phyloP scores from a whole-genome alignment of 1,140 invertebrate species.

The Brachionus manjavacas region DNA sequence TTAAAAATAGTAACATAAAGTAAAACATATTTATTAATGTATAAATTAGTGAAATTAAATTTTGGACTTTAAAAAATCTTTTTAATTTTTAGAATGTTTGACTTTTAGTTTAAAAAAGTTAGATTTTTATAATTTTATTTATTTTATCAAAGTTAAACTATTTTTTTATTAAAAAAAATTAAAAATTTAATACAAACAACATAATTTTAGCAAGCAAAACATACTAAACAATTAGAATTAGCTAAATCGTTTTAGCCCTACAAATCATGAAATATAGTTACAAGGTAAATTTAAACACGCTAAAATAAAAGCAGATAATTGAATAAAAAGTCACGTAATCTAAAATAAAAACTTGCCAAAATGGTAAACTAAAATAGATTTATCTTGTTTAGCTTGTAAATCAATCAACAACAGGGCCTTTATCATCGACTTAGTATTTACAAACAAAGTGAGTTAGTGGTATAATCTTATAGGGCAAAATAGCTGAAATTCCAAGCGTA shows the following conservation, averaged over 20 bases:
- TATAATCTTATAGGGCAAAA: background rate
- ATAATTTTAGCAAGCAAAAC: background rate
- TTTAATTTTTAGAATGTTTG: too few species aligned
- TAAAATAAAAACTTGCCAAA: background rate
- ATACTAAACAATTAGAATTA: background rate
- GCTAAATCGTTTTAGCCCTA: background rate
- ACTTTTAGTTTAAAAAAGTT: too few species aligned
- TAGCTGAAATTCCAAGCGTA: background rate
- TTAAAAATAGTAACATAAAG: too few species aligned
- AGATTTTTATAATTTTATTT: too few species aligned
- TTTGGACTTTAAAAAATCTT: too few species aligned
- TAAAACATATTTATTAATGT: too few species aligned
- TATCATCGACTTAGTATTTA: background rate
- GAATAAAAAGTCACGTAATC: background rate
- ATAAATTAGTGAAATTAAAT: too few species aligned
- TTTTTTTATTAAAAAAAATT: too few species aligned
- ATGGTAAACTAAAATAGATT: background rate
- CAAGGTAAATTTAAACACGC: background rate
- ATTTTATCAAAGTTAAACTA: too few species aligned
- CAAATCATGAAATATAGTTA: background rate
- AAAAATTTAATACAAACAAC: background rate
- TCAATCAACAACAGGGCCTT: background rate
- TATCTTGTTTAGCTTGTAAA: background rate
- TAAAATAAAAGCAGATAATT: background rate
- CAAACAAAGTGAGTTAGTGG: background rate